Conservation (phyloP, 2,888 invertebrate genomes). For the Timema cristinae region DNA sequence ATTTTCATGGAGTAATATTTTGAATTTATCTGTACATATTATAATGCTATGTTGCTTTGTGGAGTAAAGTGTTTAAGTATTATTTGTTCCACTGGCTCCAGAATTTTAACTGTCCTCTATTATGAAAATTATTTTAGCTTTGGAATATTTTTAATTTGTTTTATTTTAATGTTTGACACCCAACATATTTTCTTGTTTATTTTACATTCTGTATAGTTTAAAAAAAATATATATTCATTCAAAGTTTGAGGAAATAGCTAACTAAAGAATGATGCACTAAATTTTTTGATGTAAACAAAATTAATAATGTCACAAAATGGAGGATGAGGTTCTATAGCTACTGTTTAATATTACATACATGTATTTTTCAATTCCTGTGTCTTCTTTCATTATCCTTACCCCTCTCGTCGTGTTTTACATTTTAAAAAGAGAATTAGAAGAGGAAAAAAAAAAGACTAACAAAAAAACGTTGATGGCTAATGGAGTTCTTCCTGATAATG, state of each 20-base stretch:
- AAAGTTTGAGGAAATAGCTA: neutral
- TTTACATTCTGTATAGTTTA: slow-evolving; percentile 2
- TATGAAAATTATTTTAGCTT: slow-evolving; percentile 1
- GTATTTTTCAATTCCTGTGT: slow-evolving; percentile 12
- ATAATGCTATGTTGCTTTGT: no score
- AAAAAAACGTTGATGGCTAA: no score
- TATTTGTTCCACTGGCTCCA: slow-evolving; percentile 9
- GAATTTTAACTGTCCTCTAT: neutral
- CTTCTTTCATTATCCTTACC: neutral
- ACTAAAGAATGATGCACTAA: neutral
- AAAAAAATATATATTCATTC: neutral
- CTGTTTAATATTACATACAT: slow-evolving; percentile 11
- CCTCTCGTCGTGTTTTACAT: no score
- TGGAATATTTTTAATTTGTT: slow-evolving; percentile 7
- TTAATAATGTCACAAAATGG: neutral
- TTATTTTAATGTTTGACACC: neutral
- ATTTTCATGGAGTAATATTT: slow-evolving; percentile 6
- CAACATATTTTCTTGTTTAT: neutral
- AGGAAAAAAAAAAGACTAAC: no score
- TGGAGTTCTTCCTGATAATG: no score
- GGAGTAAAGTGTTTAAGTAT: neutral
- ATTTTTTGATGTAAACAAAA: no score
- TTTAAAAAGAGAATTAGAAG: no score
- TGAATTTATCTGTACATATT: neutral
- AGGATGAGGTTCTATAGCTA: slow-evolving; percentile 13